A percentile compares a stretch with the other conserved stretches of the same genome.
phyloP scores from a whole-genome alignment of 2,888 invertebrate species.

The Omphaloscelis lunosa region DNA sequence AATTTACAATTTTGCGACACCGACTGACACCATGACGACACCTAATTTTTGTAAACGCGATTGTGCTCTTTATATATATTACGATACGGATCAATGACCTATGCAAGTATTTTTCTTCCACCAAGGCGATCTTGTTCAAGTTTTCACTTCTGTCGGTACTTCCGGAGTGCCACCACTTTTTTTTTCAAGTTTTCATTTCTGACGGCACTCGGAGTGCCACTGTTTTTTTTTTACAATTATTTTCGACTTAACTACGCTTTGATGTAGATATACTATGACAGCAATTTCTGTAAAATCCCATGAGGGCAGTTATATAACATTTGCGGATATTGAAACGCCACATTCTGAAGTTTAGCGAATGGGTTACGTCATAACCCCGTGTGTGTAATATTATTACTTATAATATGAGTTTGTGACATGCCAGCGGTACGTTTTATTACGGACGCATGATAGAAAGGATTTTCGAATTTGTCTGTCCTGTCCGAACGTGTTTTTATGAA shows the following conservation, averaged over 20 bases:
- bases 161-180: no score
- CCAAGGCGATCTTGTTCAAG: no score
- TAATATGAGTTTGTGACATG: constrained; percentile 49
- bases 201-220: no score
- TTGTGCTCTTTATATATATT: no score
- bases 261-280: constrained; percentile 52
- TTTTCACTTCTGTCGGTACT: no score
- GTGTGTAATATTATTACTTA: constrained; percentile 46
- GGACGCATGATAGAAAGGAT: constrained; percentile 42
- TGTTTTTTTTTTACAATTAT: constrained; percentile 38
- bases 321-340: constrained; percentile 56
- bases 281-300: constrained; percentile 39
- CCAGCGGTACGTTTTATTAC: constrained; percentile 59
- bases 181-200: no score
- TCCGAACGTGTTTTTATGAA: constrained; percentile 63
- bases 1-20: no score
- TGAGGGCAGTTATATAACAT: constrained; percentile 45
- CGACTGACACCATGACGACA: no score
- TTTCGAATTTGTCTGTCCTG: constrained; percentile 53
- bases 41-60: no score
- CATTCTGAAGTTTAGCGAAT: constrained; percentile 52
- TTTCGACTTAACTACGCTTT: constrained; percentile 27
- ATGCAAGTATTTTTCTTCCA: no score
- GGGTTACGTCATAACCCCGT: constrained; percentile 45
- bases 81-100: no score